Evolutionary conservation across 2,888 invertebrate species (phyloP).

Genomic region (Auanema sp.): DNA sequence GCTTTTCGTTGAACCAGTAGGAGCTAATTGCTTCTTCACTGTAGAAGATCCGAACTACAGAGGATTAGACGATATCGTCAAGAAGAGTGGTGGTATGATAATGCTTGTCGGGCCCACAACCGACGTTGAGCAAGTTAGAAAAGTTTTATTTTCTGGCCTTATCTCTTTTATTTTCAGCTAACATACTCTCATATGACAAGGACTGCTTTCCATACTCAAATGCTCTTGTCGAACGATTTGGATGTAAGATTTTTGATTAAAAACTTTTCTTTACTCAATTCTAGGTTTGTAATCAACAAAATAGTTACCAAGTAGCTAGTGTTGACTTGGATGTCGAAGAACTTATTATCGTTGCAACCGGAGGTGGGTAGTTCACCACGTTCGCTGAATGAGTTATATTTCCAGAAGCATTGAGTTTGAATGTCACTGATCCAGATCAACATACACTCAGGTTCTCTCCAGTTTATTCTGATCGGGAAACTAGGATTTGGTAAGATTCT

Average conservation of each 20-base stretch:
- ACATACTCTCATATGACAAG: slow-evolving; percentile 34
- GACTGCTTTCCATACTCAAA: slow-evolving; percentile 44
- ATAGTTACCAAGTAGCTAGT: slow-evolving; percentile 29
- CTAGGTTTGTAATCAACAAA: slow-evolving; percentile 32
- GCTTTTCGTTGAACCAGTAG: slow-evolving; percentile 30
- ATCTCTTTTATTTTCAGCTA: slow-evolving; percentile 25
- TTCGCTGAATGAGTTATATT: neutral
- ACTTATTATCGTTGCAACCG: slow-evolving; percentile 39
- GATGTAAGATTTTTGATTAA: slow-evolving; percentile 6
- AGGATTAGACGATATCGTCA: slow-evolving; percentile 26
- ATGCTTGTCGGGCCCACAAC: slow-evolving; percentile 21
- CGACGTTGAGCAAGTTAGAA: neutral
- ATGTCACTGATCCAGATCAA: neutral
- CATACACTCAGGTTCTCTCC: neutral
- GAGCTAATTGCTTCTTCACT: slow-evolving; percentile 26
- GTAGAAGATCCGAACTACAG: slow-evolving; percentile 35
- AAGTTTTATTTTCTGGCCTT: neutral
- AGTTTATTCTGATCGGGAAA: neutral
- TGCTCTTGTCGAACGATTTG: slow-evolving; percentile 43
- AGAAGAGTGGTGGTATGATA: slow-evolving; percentile 26
- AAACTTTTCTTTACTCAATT: neutral
- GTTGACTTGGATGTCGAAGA: slow-evolving; percentile 31
- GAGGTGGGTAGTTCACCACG: slow-evolving; percentile 13
- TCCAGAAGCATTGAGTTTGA: neutral
- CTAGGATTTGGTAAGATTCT: neutral